Base-by-base conservation (phyloP, 2,888 invertebrate genomes). In the Limnephilus lunatus region DNA sequence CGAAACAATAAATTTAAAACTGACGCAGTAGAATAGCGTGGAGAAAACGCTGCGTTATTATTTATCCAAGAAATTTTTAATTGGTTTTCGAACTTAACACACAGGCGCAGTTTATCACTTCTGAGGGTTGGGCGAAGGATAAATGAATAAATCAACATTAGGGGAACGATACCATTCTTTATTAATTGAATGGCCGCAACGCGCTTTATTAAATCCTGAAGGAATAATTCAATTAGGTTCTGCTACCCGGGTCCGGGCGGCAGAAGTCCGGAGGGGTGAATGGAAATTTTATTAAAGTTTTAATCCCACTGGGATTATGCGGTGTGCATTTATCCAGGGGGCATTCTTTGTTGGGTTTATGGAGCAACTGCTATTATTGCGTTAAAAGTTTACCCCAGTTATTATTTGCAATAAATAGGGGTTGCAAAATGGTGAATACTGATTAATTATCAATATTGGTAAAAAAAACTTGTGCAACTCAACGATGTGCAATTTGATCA, bases 141-240 rank as follows among this genome's bases (percentile, higher is more conserved):
- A 53, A 15, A 68, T 25, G 32, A 83, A 83, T 83, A 83, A 83
- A 83, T 83, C 83, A 83, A 83, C 83, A 83, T 25, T 35, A 39
- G 83, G 35, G 39, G 19, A 32, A 83, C 31, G 2, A 39, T 25
- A 39, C 35, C 83, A 83, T n/a, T 35, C 4, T 83, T 83, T 83
- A n/a, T 68, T 68, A 68, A 68, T 68, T 68, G 68, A 68, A 68
- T 68, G 9, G 68, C 68, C 68, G 68, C 68, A 68, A 68, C 68
- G n/a, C 9, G 19, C 25, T 68, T 68, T 68, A 9, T 68, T 15
- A 19, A 68, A 68, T 68, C 0, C 25, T 68, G 25, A 25, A 68
- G 68, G n/a, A 68, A 68, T 35, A 83, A 83, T 83, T 83, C 83
- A 32, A 83, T 83, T 48, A 68, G 68, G 25, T 68, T 68, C 19